phyloP scores from a whole-genome alignment of 2,888 invertebrate genomes.

The Drosophila hamatofila region DNA sequence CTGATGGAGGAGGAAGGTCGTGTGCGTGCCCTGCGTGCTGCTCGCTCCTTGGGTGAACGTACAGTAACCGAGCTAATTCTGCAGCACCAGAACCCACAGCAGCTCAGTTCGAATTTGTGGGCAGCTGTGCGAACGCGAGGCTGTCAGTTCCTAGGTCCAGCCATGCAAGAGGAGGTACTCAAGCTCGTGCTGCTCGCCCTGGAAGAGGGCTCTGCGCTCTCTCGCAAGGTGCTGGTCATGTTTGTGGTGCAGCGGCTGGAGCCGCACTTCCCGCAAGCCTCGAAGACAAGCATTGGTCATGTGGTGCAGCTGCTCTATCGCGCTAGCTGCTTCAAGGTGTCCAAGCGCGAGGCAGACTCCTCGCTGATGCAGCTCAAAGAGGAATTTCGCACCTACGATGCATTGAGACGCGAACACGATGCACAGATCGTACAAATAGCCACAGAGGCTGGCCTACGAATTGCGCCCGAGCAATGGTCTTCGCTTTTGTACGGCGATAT shows the following conservation, averaged over 20 bases:
- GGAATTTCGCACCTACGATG: conserved; percentile 97
- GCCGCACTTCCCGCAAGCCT: conserved; percentile 97
- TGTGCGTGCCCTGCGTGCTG: conserved; percentile 92
- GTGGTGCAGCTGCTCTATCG: conserved; percentile 99
- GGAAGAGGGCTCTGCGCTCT: conserved; percentile 97
- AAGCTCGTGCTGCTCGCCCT: conserved; percentile 96
- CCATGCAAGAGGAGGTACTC: conserved; percentile 99
- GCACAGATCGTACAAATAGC: conserved; percentile 99
- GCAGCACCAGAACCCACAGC: conserved; percentile 98
- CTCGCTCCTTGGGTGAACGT: conserved; percentile 96
- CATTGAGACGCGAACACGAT: conserved; percentile 97
- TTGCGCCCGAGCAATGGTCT: conserved; percentile 99
- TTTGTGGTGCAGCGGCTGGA: conserved; percentile 98
- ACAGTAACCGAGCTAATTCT: conserved; percentile 97
- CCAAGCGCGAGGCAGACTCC: conserved; percentile 98
- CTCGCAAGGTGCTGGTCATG: conserved; percentile 97
- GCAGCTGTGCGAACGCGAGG: conserved; percentile 98
- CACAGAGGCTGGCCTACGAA: conserved; percentile 97
- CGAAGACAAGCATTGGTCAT: conserved; percentile 99
- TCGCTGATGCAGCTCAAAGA: conserved; percentile 99
- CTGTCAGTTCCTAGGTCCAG: conserved; percentile 99
- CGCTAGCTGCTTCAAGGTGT: conserved; percentile 99
- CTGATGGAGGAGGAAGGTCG: conserved; percentile 95
- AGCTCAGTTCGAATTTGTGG: conserved; percentile 97
- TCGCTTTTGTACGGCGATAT: conserved; percentile 98